These are phyloP conservation scores for Enoplosus armatus DNA, from an alignment of 2,797 vertebrate genomes.

Conservation along the genomic window DNA sequence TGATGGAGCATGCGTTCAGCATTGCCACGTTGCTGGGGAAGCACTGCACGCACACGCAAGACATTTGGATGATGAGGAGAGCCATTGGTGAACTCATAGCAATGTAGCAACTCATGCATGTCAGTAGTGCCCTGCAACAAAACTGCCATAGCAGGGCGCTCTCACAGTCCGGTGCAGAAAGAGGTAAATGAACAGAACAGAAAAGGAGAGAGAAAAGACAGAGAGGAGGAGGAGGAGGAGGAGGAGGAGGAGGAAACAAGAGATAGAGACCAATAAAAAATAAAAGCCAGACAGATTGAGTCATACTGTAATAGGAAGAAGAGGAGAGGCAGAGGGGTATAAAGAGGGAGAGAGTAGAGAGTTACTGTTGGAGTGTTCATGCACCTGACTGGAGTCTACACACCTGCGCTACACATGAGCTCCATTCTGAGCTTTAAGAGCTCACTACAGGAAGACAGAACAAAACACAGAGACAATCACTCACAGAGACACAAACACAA, in stretches of 20 bases:
- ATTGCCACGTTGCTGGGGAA: conserved; percentile 70
- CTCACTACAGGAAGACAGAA: conserved; percentile 88
- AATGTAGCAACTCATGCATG: conserved; percentile 85
- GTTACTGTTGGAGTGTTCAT: conserved; percentile 72
- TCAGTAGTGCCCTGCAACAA: conserved; percentile 73
- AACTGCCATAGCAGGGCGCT: conserved; percentile 78
- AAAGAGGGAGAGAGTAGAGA: conserved; percentile 49
- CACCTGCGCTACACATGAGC: conserved; percentile 87
- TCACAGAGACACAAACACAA: conserved; percentile 85
- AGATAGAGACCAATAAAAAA: conserved; percentile 28
- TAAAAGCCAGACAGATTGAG: conserved; percentile 38
- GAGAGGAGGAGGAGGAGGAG: not conserved
- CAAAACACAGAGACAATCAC: conserved; percentile 87
- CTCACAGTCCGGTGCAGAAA: conserved; percentile 79
- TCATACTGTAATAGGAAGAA: conserved; percentile 32
- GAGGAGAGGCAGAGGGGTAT: conserved; percentile 43
- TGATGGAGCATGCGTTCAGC: conserved; percentile 82
- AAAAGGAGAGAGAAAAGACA: not conserved
- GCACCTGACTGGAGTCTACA: conserved; percentile 88
- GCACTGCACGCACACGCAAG: conserved; percentile 75
- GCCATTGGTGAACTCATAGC: conserved; percentile 67
- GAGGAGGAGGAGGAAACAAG: conserved; percentile 6
- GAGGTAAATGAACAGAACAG: conserved; percentile 46
- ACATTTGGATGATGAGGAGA: conserved; percentile 66
- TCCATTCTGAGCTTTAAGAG: conserved; percentile 87